Base-by-base conservation (phyloP, 2,888 invertebrate species). In the Nymphalis polychloros region DNA sequence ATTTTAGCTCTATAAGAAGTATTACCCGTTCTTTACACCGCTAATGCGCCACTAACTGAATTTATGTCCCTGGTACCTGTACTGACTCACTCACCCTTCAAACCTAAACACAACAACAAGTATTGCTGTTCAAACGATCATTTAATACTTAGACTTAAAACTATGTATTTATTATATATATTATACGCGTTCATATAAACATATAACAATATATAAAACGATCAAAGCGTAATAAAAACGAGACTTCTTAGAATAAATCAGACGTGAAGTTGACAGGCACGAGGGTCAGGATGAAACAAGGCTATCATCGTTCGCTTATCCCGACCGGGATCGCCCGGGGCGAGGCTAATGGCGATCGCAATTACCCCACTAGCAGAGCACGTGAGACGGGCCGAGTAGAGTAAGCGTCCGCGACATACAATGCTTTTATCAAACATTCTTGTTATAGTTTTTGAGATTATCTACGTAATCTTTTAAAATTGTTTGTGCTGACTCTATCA, bases 291-390 rank as follows among this genome's bases (percentile, higher is more conserved):
- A 55, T 35, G 55, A 55, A 55, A 55, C 55, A 31, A 35, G 55
- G 55, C 63, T 52, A 52, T 63, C 47, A 47, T 47, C 59, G 20
- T 59, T 35, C 59, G 47, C 47, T 59, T 47, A 49, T 59, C 53
- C 55, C 63, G 57, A 27, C 47, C 20, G 31, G 47, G 49, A 35
- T n/a, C 19, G 46, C 46, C 50, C 62, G 31, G 23, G 52, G 60
- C 60, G 41, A 31, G 65, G 27, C 53, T 66, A 66, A 66, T 60
- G 65, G 65, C 60, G 52, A 60, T 55, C 55, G 65, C 65, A 66
- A 66, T 66, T 66, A 66, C 65, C 65, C 31, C 35, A 16, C 50
- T 20, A 23, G 52, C 23, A 6, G 52, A 23, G 52, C 27, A 53
- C 53, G 27, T 23, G 27, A 53, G 53, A 6, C 49, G 49, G 16